Evolutionary conservation across 2,113 vertebrate species (phyloP).

Genomic region (Misgurnus anguillicaudatus): DNA sequence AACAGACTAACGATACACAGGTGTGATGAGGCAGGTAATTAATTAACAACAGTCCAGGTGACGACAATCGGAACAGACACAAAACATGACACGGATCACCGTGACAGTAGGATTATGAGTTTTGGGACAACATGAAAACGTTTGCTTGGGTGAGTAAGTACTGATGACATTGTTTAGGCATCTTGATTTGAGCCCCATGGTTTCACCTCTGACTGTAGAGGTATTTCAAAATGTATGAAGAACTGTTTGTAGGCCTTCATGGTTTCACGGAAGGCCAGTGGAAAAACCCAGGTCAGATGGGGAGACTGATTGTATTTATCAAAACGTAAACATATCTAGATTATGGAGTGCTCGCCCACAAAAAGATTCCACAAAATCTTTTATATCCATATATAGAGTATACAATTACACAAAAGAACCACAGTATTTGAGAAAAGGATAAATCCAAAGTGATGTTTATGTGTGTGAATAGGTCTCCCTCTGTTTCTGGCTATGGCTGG

Average conservation of each 20-base stretch:
- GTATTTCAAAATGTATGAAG: slow-evolving; percentile 8
- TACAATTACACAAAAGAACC: slow-evolving; percentile 46
- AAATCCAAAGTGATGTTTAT: slow-evolving; percentile 55
- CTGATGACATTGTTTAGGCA: no score
- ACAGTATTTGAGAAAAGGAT: slow-evolving; percentile 46
- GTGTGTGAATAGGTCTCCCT: slow-evolving; percentile 52
- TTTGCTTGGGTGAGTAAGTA: no score
- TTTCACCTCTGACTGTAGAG: not conserved
- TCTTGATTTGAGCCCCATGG: not conserved
- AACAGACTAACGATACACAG: no score
- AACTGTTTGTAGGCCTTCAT: slow-evolving; percentile 3
- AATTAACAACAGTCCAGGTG: no score
- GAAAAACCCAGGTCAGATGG: slow-evolving; percentile 21
- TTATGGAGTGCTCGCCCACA: slow-evolving; percentile 18
- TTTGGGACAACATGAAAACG: not conserved
- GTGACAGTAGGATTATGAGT: not conserved
- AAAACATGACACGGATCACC: no score
- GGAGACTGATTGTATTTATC: slow-evolving; percentile 14
- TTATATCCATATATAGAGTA: slow-evolving; percentile 36
- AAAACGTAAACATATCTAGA: slow-evolving; percentile 6
- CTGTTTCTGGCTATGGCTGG: slow-evolving; percentile 51
- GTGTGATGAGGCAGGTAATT: no score
- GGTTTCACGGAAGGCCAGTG: slow-evolving; percentile 9
- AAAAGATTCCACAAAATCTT: slow-evolving; percentile 24
- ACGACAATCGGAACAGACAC: no score